Evolutionary conservation across 2,113 vertebrate species (phyloP).

Genomic region (Holacanthus passer): DNA sequence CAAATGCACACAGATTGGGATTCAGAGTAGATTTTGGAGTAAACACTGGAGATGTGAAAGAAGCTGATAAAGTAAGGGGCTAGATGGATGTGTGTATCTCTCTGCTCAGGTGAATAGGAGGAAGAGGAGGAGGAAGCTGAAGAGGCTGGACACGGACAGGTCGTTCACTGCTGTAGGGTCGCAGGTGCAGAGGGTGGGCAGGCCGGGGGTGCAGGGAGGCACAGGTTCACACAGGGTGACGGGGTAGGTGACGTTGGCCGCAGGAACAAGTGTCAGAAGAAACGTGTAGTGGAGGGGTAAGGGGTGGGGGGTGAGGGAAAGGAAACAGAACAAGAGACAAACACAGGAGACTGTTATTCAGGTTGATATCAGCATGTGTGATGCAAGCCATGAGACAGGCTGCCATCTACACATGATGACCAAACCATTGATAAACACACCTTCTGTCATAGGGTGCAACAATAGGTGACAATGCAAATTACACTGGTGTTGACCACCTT

Average conservation of each 20-base stretch:
- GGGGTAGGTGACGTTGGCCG: slow-evolving; percentile 54
- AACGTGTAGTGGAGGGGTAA: slow-evolving; percentile 54
- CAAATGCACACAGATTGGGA: slow-evolving; percentile 39
- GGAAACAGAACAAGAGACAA: slow-evolving; percentile 84
- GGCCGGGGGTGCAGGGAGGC: slow-evolving; percentile 51
- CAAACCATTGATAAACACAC: slow-evolving; percentile 48
- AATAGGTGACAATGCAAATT: slow-evolving; percentile 14
- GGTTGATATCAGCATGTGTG: slow-evolving; percentile 81
- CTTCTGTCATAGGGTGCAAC: slow-evolving; percentile 33
- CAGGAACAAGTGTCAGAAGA: slow-evolving; percentile 65
- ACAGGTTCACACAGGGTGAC: slow-evolving; percentile 53
- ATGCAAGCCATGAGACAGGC: slow-evolving; percentile 61
- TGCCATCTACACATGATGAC: slow-evolving; percentile 67
- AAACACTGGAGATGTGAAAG: slow-evolving; percentile 43
- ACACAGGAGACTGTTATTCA: slow-evolving; percentile 83
- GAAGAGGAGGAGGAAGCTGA: slow-evolving; percentile 53
- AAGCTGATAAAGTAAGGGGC: slow-evolving; percentile 28
- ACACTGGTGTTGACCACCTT: slow-evolving; percentile 27
- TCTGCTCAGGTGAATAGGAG: slow-evolving; percentile 46
- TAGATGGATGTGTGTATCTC: slow-evolving; percentile 47
- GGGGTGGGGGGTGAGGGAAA: slow-evolving; percentile 52
- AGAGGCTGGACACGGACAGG: slow-evolving; percentile 61
- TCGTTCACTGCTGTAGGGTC: slow-evolving; percentile 76
- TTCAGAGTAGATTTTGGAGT: slow-evolving; percentile 42
- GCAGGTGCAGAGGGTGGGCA: slow-evolving; percentile 26